Percentiles rank a stretch among this genome's conserved stretches.
Conservation (phyloP, 2,113 vertebrate genomes). For the Eupsittula cactorum region DNA sequence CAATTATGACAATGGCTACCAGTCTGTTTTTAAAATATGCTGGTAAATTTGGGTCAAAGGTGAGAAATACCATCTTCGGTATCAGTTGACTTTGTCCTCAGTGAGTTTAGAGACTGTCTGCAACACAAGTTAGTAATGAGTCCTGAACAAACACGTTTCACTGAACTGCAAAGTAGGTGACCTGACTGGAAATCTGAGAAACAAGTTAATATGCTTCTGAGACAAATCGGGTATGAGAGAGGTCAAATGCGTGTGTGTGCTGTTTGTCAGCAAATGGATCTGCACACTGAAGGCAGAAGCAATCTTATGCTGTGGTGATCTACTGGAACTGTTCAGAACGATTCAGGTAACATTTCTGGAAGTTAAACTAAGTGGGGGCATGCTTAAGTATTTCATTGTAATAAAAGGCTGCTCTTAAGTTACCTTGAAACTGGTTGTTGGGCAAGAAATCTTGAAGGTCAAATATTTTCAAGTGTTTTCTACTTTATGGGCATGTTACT, state of each 20-base stretch:
- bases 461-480: neutral
- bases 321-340: accelerated
- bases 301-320: neutral
- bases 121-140: neutral
- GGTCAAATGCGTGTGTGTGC: accelerated
- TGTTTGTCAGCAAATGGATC: neutral
- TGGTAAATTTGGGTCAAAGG: neutral
- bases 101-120: neutral
- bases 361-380: neutral
- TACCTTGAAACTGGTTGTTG: neutral
- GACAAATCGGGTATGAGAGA: neutral
- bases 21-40: neutral
- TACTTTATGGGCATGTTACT: neutral
- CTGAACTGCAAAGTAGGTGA: neutral
- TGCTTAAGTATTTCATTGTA: neutral
- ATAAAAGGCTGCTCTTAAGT: neutral
- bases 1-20: neutral
- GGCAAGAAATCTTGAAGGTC: neutral
- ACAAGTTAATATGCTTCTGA: neutral
- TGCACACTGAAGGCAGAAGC: neutral
- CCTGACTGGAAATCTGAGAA: neutral
- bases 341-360: neutral
- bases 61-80: neutral
- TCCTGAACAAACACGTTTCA: neutral
- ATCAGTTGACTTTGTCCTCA: neutral